Evolutionary conservation across 2,888 invertebrate species (phyloP).

Genomic region (Cryptops parisi): DNA sequence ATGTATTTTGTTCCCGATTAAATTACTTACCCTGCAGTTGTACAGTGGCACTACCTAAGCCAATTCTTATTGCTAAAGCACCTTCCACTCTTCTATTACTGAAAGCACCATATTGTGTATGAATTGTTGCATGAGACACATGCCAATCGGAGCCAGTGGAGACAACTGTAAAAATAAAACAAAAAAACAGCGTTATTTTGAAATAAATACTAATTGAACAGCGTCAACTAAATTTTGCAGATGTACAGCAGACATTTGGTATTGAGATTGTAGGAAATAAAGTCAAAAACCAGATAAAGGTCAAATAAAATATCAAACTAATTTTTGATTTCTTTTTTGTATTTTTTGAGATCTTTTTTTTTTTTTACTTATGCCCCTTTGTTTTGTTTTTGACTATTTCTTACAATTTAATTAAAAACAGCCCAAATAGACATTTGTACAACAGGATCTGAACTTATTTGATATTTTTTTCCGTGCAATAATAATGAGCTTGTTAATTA

Average conservation of each 20-base stretch:
- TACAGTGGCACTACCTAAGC: constrained; percentile 86
- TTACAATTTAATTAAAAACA: no score
- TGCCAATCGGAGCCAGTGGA: constrained; percentile 76
- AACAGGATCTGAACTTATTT: no score
- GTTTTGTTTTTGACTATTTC: no score
- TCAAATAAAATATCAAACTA: not conserved
- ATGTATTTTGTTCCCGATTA: not conserved
- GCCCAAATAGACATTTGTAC: no score
- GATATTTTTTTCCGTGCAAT: no score
- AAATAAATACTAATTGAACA: not conserved
- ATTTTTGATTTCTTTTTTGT: not conserved
- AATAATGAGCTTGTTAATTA: no score
- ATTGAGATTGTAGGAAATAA: not conserved
- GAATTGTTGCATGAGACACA: constrained; percentile 62
- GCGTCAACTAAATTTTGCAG: not conserved
- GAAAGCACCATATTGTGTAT: constrained; percentile 78
- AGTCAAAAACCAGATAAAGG: not conserved
- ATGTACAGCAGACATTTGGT: not conserved
- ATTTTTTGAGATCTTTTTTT: not conserved
- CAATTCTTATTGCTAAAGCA: constrained; percentile 78
- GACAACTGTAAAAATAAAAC: constrained; percentile 41
- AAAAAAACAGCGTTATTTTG: not conserved
- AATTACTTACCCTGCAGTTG: constrained; percentile 61
- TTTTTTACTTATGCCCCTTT: no score
- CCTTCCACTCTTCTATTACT: constrained; percentile 73